phyloP scores from a whole-genome alignment of 1,140 invertebrate genomes.

The Thaumetopoea pityocampa region DNA sequence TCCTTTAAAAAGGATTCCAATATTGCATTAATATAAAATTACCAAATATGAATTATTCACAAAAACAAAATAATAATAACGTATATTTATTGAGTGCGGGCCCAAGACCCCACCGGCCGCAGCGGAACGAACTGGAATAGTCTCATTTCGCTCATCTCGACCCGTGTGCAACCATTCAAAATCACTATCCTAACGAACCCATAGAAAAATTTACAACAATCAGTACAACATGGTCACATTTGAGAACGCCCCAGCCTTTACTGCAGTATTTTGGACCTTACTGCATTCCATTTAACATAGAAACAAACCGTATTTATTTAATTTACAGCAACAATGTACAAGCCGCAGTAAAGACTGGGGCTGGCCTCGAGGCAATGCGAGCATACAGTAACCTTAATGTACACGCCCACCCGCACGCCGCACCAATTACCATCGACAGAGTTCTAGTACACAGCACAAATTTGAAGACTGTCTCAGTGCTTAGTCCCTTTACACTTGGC shows the following conservation, averaged over 20 bases:
- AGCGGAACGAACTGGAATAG: conserved; percentile 27
- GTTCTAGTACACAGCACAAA: conserved; percentile 54
- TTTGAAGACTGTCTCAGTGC: conserved; percentile 42
- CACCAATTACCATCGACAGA: conserved; percentile 45
- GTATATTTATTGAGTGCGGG: too few species aligned
- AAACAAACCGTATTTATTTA: not conserved
- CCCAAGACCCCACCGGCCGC: conserved; percentile 49
- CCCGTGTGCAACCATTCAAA: conserved; percentile 42
- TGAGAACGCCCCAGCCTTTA: conserved; percentile 57
- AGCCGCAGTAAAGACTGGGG: conserved; percentile 49
- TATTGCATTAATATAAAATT: conserved; percentile 16
- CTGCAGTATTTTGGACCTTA: conserved; percentile 12
- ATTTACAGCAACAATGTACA: not conserved
- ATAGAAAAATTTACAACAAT: conserved; percentile 73
- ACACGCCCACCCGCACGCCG: conserved; percentile 50
- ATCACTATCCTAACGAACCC: conserved; percentile 60
- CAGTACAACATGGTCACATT: conserved; percentile 55
- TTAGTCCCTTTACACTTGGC: conserved; percentile 41
- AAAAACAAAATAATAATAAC: conserved; percentile 36
- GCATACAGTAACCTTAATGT: conserved; percentile 50
- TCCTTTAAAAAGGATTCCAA: conserved; percentile 19
- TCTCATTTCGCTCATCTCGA: conserved; percentile 29
- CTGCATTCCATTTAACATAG: not conserved
- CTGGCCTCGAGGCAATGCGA: conserved; percentile 44
- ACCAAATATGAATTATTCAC: conserved; percentile 25